phyloP scores from a whole-genome alignment of 2,797 vertebrate species.

The Paratrypauchen microcephalus region DNA sequence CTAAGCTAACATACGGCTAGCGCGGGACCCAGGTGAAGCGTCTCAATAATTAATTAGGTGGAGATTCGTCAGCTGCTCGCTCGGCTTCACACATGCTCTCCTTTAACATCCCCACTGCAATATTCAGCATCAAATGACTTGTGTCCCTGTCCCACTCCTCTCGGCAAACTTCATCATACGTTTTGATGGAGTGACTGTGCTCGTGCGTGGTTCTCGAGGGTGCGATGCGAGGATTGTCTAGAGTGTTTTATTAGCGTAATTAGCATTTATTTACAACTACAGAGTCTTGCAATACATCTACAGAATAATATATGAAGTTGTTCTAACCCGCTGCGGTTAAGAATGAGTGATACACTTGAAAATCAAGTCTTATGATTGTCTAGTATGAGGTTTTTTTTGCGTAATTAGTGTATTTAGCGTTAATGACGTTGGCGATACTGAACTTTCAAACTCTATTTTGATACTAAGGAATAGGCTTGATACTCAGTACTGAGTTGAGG shows the following conservation, averaged over 20 bases:
- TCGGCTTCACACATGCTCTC: slow-evolving; percentile 18
- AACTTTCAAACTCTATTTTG: too few relatives aligned
- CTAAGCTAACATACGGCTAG: slow-evolving; percentile 34
- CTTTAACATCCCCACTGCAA: not conserved
- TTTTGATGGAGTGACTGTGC: not conserved
- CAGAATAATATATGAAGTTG: not conserved
- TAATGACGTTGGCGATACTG: too few relatives aligned
- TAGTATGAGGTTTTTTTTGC: not conserved
- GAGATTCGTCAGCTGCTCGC: slow-evolving; percentile 60
- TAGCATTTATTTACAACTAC: not conserved
- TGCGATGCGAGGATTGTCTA: not conserved
- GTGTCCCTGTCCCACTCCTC: slow-evolving; percentile 9
- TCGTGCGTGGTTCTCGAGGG: too few relatives aligned
- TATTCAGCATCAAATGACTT: slow-evolving; percentile 8
- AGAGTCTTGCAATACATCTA: not conserved
- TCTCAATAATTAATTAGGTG: slow-evolving; percentile 62
- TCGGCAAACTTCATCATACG: slow-evolving; percentile 9
- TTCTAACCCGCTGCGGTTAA: not conserved
- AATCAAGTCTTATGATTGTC: not conserved
- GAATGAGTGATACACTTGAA: not conserved
- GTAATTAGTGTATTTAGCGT: not conserved
- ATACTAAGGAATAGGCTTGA: too few relatives aligned
- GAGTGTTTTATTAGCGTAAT: not conserved
- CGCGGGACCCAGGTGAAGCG: slow-evolving; percentile 45
- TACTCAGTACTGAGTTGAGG: too few relatives aligned